phyloP scores from a whole-genome alignment of 2,797 vertebrate genomes.

The Chloroceryle inda region DNA sequence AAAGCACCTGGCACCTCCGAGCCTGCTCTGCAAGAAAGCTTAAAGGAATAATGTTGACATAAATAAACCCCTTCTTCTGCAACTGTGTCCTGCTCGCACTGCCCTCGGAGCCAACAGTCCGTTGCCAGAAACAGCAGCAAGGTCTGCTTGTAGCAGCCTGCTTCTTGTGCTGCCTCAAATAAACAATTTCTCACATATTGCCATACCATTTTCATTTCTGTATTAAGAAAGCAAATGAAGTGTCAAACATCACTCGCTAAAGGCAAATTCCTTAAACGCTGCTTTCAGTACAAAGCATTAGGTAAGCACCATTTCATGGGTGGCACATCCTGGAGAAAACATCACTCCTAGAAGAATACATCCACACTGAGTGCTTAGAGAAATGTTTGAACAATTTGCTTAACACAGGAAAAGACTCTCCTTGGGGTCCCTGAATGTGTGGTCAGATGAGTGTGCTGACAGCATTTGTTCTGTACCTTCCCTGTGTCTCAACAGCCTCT shows the following conservation, averaged over 20 bases:
- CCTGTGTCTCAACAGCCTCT: conserved; percentile 6
- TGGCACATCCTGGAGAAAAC: neutral
- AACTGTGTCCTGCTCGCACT: neutral
- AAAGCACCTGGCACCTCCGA: neutral
- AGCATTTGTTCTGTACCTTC: neutral
- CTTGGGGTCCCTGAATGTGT: conserved; percentile 18
- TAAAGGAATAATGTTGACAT: neutral
- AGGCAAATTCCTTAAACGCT: neutral
- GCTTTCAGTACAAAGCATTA: conserved; percentile 24
- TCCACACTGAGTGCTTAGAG: neutral
- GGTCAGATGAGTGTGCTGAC: conserved; percentile 4
- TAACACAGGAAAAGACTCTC: conserved; percentile 18
- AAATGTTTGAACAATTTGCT: conserved; percentile 36
- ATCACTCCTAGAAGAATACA: neutral
- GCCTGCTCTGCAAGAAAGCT: neutral
- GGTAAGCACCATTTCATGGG: neutral
- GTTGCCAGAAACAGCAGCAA: neutral
- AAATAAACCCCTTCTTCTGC: neutral
- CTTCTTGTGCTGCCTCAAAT: neutral
- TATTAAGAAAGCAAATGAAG: conserved; percentile 15
- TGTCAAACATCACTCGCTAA: neutral
- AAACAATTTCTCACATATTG: neutral
- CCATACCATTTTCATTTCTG: neutral
- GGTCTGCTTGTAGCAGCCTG: neutral
- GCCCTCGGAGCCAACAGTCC: neutral